Evolutionary conservation across 2,888 invertebrate species (phyloP), one percentile per base, ranked within the genome.

Genomic region (Hypolimnas misippus): DNA sequence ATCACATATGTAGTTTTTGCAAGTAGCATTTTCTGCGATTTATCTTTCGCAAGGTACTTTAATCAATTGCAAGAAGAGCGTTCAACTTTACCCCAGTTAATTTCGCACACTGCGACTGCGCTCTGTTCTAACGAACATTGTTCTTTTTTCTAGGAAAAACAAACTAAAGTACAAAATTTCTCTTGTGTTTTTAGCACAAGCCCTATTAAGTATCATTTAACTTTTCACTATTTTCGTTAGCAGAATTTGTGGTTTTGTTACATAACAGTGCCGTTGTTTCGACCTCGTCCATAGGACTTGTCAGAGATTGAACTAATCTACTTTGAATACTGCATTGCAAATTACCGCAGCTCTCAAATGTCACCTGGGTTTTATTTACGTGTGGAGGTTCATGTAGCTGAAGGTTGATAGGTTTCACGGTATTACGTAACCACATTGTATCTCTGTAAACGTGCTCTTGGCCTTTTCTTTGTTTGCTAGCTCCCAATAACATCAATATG

Each of bases 31-130:
- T 42, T 59, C 65, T 63, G 58, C 63, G 66, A 62, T 68, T 66
- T 61, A 67, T 66, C 69, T 67, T 62, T 66, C 66, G 70, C 62
- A 60, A 62, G 59, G 67, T 71, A 67, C 69, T 69, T 69, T 71
- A 73, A 72, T 72, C 74, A 72, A 74, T 73, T 72, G 68, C 67
- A 71, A 67, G 70, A 67, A 65, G 73, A 70, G 69, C 74, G 65
- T 74, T 74, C 73, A 73, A 74, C 73, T 73, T 70, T 73, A 70
- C 65, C 67, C 72, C 58, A 66, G 68, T 67, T 73, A 69, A 68
- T 69, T 70, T 70, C 65, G 67, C 69, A 71, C 66, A 64, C 70
- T 63, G 73, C 73, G 72, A 65, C 73, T 74, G 73, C 73, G 73
- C 73, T 63, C 67, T 66, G 63, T 61, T 68, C 49, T 58, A 49